Evolutionary conservation across 2,113 vertebrate species (phyloP).

Genomic region (Oophaga pumilio): DNA sequence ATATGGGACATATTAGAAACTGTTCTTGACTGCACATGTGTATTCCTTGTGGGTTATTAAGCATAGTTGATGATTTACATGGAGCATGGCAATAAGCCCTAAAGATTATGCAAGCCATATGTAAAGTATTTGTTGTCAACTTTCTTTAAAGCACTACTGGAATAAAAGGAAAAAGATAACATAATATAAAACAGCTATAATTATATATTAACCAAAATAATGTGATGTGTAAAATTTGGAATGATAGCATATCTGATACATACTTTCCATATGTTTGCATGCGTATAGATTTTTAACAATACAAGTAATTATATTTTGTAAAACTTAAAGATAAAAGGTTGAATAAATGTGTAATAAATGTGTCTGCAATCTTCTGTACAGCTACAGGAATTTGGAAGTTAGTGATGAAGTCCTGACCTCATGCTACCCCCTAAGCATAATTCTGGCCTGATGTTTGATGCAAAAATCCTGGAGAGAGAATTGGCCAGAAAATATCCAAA

Average conservation of each 20-base stretch:
- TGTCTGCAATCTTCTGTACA: not conserved
- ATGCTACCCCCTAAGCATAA: not conserved
- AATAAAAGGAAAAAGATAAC: not conserved
- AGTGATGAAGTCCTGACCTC: not conserved
- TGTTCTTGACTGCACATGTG: not conserved
- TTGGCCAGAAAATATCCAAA: not conserved
- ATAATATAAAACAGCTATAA: not conserved
- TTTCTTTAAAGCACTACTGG: not conserved
- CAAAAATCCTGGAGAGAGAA: not conserved
- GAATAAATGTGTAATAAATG: not conserved
- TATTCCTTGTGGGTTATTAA: not conserved
- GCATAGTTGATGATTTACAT: not conserved
- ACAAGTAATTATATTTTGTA: too few species aligned
- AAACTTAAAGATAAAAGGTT: too few species aligned
- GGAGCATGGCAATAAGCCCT: not conserved
- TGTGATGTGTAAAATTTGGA: too few species aligned
- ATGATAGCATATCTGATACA: too few species aligned
- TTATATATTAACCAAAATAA: too few species aligned
- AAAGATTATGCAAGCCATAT: slow-evolving; percentile 4
- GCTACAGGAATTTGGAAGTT: not conserved
- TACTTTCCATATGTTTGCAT: too few species aligned
- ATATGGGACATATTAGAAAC: not conserved
- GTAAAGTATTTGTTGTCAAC: not conserved
- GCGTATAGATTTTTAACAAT: too few species aligned
- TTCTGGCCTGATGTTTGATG: not conserved